Percentiles rank a stretch among this genome's conserved stretches.
These are phyloP conservation scores for Enteromius unitaeniatus DNA, from an alignment of 2,797 vertebrate genomes.

Conservation along the genomic window DNA sequence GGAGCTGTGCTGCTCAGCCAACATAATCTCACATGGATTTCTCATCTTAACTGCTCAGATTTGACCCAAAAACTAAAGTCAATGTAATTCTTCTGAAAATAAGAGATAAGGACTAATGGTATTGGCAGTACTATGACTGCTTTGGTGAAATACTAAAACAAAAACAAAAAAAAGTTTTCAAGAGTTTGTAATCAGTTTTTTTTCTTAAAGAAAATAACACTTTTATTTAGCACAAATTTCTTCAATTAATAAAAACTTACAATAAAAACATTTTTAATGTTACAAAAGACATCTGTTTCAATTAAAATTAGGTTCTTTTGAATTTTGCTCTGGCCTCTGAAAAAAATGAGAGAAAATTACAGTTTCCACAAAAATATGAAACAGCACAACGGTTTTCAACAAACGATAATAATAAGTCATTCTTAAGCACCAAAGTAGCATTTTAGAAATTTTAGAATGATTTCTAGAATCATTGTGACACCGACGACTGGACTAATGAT, in stretches of 20 bases:
- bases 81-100: slow-evolving; percentile 3
- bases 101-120: background rate
- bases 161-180: background rate
- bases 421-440: background rate
- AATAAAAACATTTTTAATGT: background rate
- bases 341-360: background rate
- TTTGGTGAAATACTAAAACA: background rate
- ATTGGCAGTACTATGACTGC: background rate
- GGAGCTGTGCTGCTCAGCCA: slow-evolving; percentile 15
- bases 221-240: background rate
- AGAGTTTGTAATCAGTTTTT: background rate
- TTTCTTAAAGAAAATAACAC: background rate
- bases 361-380: background rate
- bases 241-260: background rate
- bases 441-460: background rate
- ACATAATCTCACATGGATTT: slow-evolving; percentile 33
- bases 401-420: background rate
- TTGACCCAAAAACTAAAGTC: slow-evolving; percentile 35
- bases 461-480: background rate
- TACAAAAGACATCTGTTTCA: background rate
- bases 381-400: background rate
- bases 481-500: background rate
- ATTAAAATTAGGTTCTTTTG: background rate
- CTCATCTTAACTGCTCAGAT: slow-evolving; percentile 31
- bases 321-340: background rate